Base-by-base conservation (phyloP, 2,888 invertebrate species). In the Apodemia zela region DNA sequence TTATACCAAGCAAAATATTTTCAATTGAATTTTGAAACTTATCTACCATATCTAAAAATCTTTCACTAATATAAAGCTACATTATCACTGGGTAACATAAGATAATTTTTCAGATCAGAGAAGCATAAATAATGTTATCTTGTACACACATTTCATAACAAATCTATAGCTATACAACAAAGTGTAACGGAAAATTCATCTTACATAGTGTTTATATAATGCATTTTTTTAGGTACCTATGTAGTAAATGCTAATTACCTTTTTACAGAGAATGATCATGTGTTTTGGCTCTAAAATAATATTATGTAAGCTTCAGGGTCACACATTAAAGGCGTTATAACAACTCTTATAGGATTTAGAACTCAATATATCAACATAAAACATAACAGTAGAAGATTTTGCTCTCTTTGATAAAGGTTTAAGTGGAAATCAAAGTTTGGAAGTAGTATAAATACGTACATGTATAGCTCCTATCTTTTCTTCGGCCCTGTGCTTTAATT, bases 391-490 rank as follows among this genome's bases (percentile, higher is more conserved):
- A 17, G 45, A 47, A n/a, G 2, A 17, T 7, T 47, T 47, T 47
- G n/a, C 8, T 17, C n/a, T 47, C 2, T 59, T 42, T 51, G 62
- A 73, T 72, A 64, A 71, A 70, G 77, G 71, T 77, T 74, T 78
- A 78, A 80, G 78, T 77, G 75, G 73, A 77, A 71, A 82, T 84
- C 78, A 73, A 84, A 77, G 80, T 61, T n/a, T 61, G 18, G 73
- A 82, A 76, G 60, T 60, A n/a, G 7, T 73, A 63, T 71, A 76
- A 72, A 63, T 74, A 86, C 90, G 87, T 80, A 92, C 92, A 65
- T 92, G 92, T 64, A 91, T 74, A 62, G 90, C 89, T 72, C 85
- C 92, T 33, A 92, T 71, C 80, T 89, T 89, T 78, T 91, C 92
- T 60, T 88, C 85, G 72, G 92, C 92, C 72, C 81, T 82, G 71